These are phyloP conservation scores for Adelphocoris suturalis DNA, from an alignment of 2,888 invertebrate species.

Conservation along the genomic window DNA sequence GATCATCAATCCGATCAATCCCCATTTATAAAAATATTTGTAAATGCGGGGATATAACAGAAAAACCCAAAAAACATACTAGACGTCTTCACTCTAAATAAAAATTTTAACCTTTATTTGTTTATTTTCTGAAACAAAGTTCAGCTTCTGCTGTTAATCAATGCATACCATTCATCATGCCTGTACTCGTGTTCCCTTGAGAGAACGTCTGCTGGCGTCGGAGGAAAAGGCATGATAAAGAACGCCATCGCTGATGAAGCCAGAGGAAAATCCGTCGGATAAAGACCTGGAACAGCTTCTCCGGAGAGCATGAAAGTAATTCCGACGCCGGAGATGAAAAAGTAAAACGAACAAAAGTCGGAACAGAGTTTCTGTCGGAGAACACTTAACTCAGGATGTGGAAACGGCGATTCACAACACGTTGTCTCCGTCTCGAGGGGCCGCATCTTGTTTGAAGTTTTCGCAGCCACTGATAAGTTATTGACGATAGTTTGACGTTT, in stretches of 20 bases:
- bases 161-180: too few relatives aligned
- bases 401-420: neutral
- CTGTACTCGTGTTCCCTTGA: too few relatives aligned
- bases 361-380: neutral
- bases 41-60: too few relatives aligned
- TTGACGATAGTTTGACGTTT: neutral
- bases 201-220: too few relatives aligned
- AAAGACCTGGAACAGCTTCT: constrained; percentile 7
- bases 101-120: too few relatives aligned
- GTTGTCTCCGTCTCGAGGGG: neutral
- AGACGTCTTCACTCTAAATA: too few relatives aligned
- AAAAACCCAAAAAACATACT: too few relatives aligned
- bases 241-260: neutral
- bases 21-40: too few relatives aligned
- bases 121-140: too few relatives aligned
- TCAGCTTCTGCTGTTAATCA: too few relatives aligned
- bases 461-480: neutral
- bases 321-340: constrained; percentile 16
- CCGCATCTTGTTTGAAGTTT: neutral
- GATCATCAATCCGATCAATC: too few relatives aligned
- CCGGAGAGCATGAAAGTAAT: neutral
- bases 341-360: constrained; percentile 4
- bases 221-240: neutral
- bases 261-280: neutral
- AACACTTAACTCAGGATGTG: neutral